These are phyloP conservation scores for Cydia splendana DNA, from an alignment of 1,140 invertebrate species.

Conservation along the genomic window DNA sequence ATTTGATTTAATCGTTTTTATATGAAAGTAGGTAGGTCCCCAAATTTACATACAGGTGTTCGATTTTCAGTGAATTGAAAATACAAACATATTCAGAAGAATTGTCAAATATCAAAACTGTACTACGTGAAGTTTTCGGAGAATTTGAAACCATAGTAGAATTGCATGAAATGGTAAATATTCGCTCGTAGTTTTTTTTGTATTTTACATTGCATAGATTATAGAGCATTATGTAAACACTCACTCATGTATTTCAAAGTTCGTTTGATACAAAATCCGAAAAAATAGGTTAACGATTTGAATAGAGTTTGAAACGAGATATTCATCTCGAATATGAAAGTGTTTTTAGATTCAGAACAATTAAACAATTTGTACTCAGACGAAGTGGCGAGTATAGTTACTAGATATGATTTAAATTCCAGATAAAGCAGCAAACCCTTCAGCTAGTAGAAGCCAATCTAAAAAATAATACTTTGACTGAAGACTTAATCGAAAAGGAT, in stretches of 20 bases:
- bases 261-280: too few relatives aligned
- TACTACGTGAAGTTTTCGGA: constrained; percentile 60
- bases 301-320: too few relatives aligned
- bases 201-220: not conserved
- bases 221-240: too few relatives aligned
- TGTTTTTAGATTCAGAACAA: too few relatives aligned
- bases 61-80: constrained; percentile 53
- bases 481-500: constrained; percentile 55
- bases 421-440: constrained; percentile 54
- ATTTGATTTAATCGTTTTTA: not conserved
- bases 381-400: not conserved
- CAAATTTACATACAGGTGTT: not conserved
- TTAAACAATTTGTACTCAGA: too few relatives aligned
- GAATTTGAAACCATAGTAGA: constrained; percentile 56
- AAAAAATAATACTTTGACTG: constrained; percentile 52
- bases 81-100: constrained; percentile 62
- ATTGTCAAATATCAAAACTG: constrained; percentile 52
- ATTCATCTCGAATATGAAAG: too few relatives aligned
- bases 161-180: constrained; percentile 56
- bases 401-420: not conserved
- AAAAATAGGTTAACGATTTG: too few relatives aligned
- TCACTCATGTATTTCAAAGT: too few relatives aligned
- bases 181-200: not conserved
- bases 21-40: too few relatives aligned
- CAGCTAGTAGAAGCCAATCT: constrained; percentile 50